Conservation (phyloP, 2,888 invertebrate species). For the Tetragonula carbonaria region DNA sequence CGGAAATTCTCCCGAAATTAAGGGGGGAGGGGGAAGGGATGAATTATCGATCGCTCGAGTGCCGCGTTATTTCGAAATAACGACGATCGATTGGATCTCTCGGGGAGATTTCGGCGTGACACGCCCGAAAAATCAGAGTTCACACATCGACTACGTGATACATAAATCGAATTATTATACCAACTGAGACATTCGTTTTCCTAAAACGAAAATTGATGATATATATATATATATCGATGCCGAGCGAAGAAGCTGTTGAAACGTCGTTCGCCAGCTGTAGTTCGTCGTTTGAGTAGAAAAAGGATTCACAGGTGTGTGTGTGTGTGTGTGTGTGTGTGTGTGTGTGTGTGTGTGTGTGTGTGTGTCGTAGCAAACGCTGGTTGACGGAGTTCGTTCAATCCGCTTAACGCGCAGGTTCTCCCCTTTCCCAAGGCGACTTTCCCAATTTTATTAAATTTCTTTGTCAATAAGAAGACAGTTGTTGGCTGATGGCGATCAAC, state of each 20-base stretch:
- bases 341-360: no score
- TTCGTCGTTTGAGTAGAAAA: background rate
- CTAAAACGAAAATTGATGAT: background rate
- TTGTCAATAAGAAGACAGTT: no score
- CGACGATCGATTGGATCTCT: background rate
- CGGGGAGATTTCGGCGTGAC: background rate
- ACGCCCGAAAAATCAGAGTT: background rate
- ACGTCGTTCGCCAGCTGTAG: background rate
- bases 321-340: no score
- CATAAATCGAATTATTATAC: background rate
- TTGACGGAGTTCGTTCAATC: background rate
- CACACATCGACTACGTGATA: background rate
- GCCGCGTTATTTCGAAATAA: background rate
- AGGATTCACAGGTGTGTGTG: background rate
- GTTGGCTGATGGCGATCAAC: no score
- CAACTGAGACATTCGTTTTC: background rate
- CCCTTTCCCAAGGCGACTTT: background rate
- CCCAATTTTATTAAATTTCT: no score
- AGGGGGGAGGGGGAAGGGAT: no score
- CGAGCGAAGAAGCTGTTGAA: background rate
- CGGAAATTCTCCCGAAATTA: no score
- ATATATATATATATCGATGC: no score
- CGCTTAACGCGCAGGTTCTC: background rate
- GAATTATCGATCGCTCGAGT: background rate
- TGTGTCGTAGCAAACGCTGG: background rate